Base-by-base conservation (phyloP, 2,797 vertebrate genomes). In the Pipistrellus kuhlii region DNA sequence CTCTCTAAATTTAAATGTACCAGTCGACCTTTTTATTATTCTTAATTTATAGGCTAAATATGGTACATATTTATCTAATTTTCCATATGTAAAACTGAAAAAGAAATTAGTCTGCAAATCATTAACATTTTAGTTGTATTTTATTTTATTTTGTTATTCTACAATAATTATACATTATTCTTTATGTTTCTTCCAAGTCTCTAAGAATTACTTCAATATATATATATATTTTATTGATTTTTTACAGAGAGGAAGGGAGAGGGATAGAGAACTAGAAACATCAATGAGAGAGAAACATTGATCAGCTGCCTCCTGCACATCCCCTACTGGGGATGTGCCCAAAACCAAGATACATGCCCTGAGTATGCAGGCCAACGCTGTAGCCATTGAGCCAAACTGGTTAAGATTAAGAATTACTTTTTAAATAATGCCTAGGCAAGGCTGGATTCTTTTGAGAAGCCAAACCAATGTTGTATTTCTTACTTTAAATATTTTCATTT, bases 31-130 rank as follows among this genome's bases (percentile, higher is more conserved):
- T 72, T 78, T 72, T 8, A 69, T 48, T 5, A 59, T 41, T 2
- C 21, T 92, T 75, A 73, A 64, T 71, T 5, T 93, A 12, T 27
- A 75, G 6, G 5, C 35, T 83, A 85, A 82, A 30, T 32, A 44
- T 12, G 4, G 2, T 53, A 13, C 1, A 66, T 17, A 41, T 82
- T 85, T 38, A 68, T 71, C 8, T 32, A 2, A 73, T 92, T 92
- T 90, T 92, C 21, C 15, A 30, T 81, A n/a, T 81, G 87, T 68
- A 68, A 66, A 78, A 48, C 8, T 82, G 6, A 41, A 86, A 92
- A 89, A 76, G 2, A 75, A 83, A 76, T 87, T 62, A 73, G 0
- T 59, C 12, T 78, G 7, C 4, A 68, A 68, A 69, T 2, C 6
- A 75, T 73, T 77, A 1, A 14, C 10, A 15, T 41, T 69, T 89